phyloP scores from a whole-genome alignment of 2,113 vertebrate species.

The Pollachius pollachius region DNA sequence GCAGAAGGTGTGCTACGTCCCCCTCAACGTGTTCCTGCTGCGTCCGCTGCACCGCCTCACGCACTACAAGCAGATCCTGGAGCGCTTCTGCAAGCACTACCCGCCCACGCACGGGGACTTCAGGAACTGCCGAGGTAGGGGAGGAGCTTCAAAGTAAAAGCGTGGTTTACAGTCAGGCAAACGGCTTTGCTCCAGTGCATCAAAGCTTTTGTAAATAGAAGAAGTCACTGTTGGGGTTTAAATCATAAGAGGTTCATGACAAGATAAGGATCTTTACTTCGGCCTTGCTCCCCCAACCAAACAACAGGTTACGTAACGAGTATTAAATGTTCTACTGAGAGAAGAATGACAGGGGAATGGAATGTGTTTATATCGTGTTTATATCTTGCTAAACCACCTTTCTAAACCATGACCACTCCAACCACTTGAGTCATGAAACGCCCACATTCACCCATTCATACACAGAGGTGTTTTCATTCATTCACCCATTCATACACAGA shows the following conservation, averaged over 20 bases:
- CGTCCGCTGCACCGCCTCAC: conserved; percentile 92
- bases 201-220: not conserved
- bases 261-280: too few relatives aligned
- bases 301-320: too few relatives aligned
- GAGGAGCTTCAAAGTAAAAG: not conserved
- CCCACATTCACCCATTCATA: too few relatives aligned
- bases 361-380: too few relatives aligned
- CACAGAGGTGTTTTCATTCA: too few relatives aligned
- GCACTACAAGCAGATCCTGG: conserved; percentile 98
- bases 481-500: too few relatives aligned
- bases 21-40: conserved; percentile 93
- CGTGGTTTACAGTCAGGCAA: not conserved
- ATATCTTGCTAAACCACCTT: too few relatives aligned
- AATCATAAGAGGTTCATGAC: too few relatives aligned
- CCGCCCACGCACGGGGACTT: conserved; percentile 85
- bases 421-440: too few relatives aligned
- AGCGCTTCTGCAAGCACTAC: conserved; percentile 94
- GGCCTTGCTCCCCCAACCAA: too few relatives aligned
- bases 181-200: not conserved
- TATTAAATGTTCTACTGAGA: not conserved
- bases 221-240: not conserved
- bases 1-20: conserved; percentile 96
- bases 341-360: too few relatives aligned
- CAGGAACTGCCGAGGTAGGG: conserved; percentile 89
- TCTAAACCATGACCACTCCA: too few relatives aligned